Conservation (phyloP, 2,113 vertebrate species). For the Corythaeola cristata region DNA sequence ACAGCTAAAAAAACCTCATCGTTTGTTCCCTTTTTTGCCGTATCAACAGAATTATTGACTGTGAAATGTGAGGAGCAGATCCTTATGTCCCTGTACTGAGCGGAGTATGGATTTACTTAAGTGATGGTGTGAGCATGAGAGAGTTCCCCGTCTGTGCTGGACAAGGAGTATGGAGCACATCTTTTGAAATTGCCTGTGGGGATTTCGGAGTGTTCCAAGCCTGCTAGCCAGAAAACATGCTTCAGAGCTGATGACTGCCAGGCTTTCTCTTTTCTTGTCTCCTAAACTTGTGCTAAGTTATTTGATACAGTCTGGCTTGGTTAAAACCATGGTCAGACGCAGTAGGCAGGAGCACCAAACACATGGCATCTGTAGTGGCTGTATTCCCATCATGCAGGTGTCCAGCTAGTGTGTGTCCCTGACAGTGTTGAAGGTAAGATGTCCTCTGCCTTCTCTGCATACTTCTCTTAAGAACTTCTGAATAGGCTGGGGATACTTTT, state of each 20-base stretch:
- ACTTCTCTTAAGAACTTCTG: background rate
- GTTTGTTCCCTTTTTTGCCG: background rate
- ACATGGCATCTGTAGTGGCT: background rate
- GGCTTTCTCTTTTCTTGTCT: background rate
- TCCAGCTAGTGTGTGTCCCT: background rate
- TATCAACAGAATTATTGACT: background rate
- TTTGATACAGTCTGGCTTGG: background rate
- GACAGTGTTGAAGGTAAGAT: background rate
- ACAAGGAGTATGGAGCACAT: background rate
- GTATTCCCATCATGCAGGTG: background rate
- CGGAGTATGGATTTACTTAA: background rate
- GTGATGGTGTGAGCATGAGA: background rate
- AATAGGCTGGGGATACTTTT: background rate
- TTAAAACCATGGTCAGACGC: background rate
- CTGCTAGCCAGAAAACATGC: constrained; percentile 1
- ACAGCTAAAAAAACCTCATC: background rate
- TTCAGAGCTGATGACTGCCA: background rate
- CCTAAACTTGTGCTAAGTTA: background rate
- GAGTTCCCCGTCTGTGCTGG: background rate
- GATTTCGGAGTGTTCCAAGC: background rate
- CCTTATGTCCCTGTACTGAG: background rate
- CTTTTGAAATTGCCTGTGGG: background rate
- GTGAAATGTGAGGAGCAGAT: background rate
- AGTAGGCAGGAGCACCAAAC: background rate
- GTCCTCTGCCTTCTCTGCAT: background rate